Percentiles rank a stretch among this genome's conserved stretches.
These are phyloP conservation scores for Strongylocentrotus purpuratus DNA, from an alignment of 35 echinoderm and acorn worm genomes.

Conservation along the genomic window DNA sequence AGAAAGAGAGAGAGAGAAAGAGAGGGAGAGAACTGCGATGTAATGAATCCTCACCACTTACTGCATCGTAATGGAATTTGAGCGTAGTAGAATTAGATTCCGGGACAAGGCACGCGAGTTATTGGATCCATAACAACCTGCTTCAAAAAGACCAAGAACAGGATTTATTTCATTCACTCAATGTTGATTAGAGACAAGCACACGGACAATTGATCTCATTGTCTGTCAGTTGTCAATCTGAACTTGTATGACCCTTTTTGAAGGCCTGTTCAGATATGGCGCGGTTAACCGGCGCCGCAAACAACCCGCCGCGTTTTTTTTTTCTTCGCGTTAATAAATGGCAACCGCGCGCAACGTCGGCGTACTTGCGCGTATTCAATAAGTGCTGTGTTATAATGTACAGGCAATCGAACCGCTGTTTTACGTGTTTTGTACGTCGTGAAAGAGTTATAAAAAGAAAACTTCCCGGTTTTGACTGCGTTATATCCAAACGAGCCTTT, in stretches of 20 bases:
- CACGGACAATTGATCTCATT: neutral
- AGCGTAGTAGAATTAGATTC: neutral
- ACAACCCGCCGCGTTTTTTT: too few species aligned
- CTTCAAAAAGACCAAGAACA: neutral
- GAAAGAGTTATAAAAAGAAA: too few species aligned
- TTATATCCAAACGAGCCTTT: too few species aligned
- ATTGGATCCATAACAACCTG: neutral
- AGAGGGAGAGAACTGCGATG: neutral
- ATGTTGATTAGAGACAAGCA: neutral
- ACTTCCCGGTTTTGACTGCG: too few species aligned
- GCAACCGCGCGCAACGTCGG: too few species aligned
- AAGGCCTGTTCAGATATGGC: too few species aligned
- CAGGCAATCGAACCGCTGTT: too few species aligned
- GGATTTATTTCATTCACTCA: conserved; percentile 5
- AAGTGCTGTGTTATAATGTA: too few species aligned
- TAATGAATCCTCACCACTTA: neutral
- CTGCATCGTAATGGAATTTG: neutral
- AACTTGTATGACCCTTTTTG: neutral
- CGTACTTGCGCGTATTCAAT: too few species aligned
- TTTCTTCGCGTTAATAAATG: too few species aligned
- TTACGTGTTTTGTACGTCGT: too few species aligned
- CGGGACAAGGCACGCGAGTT: neutral
- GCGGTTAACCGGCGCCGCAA: too few species aligned
- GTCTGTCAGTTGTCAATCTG: neutral
- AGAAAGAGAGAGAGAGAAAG: neutral